Evolutionary conservation across 53 echinoderm and acorn worm genomes (phyloP).

Genomic region (Henricia sp.): DNA sequence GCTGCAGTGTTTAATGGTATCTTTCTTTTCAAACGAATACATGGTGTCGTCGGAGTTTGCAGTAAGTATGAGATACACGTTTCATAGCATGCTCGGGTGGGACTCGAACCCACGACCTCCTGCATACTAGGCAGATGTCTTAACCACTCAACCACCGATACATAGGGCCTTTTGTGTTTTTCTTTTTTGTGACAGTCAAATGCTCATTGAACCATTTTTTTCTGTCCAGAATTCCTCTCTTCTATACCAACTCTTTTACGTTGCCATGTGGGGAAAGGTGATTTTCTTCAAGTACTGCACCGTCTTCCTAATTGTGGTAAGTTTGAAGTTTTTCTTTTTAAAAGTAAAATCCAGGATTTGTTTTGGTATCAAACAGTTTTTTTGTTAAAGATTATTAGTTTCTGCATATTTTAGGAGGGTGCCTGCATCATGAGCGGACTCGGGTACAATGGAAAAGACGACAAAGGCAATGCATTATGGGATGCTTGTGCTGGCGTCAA

Average conservation of each 20-base stretch:
- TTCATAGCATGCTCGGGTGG: too few species aligned
- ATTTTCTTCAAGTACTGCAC: slow-evolving; percentile 77
- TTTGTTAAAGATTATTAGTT: too few species aligned
- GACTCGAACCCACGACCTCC: too few species aligned
- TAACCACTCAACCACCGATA: too few species aligned
- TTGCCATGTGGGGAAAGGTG: slow-evolving; percentile 66
- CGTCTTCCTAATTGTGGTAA: slow-evolving; percentile 84
- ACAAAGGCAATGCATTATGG: slow-evolving; percentile 75
- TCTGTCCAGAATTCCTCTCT: slow-evolving; percentile 67
- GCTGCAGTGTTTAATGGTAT: slow-evolving; percentile 35
- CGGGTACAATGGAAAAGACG: slow-evolving; percentile 81
- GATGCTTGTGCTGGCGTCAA: slow-evolving; percentile 65
- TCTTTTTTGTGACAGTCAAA: not conserved
- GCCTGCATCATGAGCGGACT: slow-evolving; percentile 84
- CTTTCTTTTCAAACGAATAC: slow-evolving; percentile 36
- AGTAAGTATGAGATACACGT: too few species aligned
- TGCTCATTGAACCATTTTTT: not conserved
- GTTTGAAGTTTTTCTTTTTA: not conserved
- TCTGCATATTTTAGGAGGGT: too few species aligned
- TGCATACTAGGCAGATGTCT: too few species aligned
- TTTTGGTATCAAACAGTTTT: not conserved
- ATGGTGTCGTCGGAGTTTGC: slow-evolving; percentile 76
- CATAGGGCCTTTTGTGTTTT: not conserved
- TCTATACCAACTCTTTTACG: slow-evolving; percentile 55
- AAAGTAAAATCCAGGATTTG: not conserved